Conservation (phyloP, 2,113 vertebrate genomes). For the Anolis sagrei region DNA sequence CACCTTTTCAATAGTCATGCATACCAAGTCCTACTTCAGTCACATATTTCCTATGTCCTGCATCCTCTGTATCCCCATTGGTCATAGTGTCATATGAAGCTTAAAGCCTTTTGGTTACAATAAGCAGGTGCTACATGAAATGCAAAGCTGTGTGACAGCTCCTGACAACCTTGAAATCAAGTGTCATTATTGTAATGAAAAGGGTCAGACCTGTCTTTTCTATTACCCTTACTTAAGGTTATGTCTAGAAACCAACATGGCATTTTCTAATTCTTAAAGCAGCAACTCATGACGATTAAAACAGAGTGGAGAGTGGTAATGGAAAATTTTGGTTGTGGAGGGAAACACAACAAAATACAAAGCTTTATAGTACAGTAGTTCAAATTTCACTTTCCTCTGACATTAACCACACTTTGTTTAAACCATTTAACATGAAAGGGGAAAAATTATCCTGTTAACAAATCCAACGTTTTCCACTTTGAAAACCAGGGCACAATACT, state of each 20-base stretch:
- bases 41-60: background rate
- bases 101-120: background rate
- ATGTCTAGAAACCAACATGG: background rate
- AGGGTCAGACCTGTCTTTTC: background rate
- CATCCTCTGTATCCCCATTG: background rate
- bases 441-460: slow-evolving; percentile 29
- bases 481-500: slow-evolving; percentile 16
- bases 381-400: slow-evolving; percentile 39
- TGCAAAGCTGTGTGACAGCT: background rate
- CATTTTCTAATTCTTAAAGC: slow-evolving; percentile 30
- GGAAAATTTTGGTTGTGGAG: background rate
- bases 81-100: background rate
- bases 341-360: slow-evolving; percentile 34
- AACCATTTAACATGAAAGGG: slow-evolving; percentile 30
- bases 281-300: slow-evolving; percentile 16
- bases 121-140: slow-evolving; percentile 9
- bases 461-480: slow-evolving; percentile 16
- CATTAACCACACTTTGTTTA: slow-evolving; percentile 2
- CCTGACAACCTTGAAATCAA: slow-evolving; percentile 13
- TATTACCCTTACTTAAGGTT: background rate
- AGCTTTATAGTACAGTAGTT: background rate
- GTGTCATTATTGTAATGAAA: slow-evolving; percentile 22
- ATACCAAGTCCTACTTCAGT: background rate
- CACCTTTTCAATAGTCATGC: background rate
- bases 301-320: slow-evolving; percentile 4